Base-by-base conservation (phyloP, 1,140 invertebrate species). In the Carcinoscorpius rotundicauda region DNA sequence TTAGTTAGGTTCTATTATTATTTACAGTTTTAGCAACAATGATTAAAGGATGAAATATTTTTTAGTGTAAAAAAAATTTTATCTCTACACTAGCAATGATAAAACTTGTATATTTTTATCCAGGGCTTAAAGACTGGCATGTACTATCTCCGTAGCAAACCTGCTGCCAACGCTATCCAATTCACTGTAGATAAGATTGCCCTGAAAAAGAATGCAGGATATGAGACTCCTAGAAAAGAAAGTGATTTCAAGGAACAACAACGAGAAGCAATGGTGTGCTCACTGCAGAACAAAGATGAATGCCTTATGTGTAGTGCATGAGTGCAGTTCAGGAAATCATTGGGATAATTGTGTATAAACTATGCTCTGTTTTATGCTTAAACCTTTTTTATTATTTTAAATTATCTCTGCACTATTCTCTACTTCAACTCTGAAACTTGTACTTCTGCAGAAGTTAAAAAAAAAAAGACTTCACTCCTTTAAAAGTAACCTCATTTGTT, bases 61-160 rank as follows among this genome's bases (percentile, higher is more conserved):
- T 29, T 29, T 29, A 61, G 51, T 49, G 55, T 9, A 49, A 62
- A 9, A 11, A 6, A 9, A 63, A 11, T 9, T 52, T 48, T 11
- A n/a, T 48, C 11, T 11, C 5, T 49, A 11, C 10, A 52, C n/a
- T 10, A 0, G 58, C 51, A 6, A 9, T 11, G 49, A 55, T 11
- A 65, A 63, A 53, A 56, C 55, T 68, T 64, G 56, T 64, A 68
- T 29, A 3, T 59, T 62, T 69, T 69, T 72, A 74, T 76, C 52
- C 68, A 88, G 86, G 89, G 97, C 5, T 81, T 99, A 9, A 99
- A 99, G 80, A 99, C 97, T 51, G 97, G 97, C 53, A 98, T 99
- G 94, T 99, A 99, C 77, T 99, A 99, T 76, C 80, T 99, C 65
- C 82, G 97, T 51, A 98, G 93, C 0, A 98, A 97, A 73, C 92